These are phyloP conservation scores for Reticulitermes speratus DNA, from an alignment of 1,140 invertebrate species.

Conservation along the genomic window DNA sequence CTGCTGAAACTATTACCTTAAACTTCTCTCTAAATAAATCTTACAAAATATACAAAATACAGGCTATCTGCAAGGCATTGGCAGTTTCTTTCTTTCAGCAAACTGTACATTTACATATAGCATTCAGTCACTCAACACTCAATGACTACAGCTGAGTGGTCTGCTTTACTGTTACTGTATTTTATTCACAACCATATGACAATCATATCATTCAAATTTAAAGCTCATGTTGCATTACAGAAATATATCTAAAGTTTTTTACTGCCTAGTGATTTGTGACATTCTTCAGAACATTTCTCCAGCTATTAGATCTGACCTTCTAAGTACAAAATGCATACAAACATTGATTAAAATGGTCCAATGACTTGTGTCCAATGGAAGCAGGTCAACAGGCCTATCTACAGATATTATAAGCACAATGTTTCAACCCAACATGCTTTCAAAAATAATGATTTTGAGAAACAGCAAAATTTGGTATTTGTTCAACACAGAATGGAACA, in stretches of 20 bases:
- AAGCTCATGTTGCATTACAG: not conserved
- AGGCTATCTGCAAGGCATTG: not conserved
- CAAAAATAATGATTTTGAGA: constrained; percentile 12
- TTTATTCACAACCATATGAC: not conserved
- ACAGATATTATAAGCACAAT: constrained; percentile 2
- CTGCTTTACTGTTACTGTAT: not conserved
- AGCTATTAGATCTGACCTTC: too few relatives aligned
- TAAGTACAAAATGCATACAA: too few relatives aligned
- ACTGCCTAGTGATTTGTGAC: too few relatives aligned
- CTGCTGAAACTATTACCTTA: not conserved
- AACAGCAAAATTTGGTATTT: constrained; percentile 14
- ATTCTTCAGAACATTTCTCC: too few relatives aligned
- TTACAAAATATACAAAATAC: not conserved
- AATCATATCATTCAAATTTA: not conserved
- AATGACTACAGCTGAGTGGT: not conserved
- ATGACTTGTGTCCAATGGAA: not conserved
- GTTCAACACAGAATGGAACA: constrained; percentile 15
- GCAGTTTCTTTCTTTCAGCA: not conserved
- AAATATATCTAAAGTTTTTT: too few relatives aligned
- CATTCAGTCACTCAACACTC: not conserved
- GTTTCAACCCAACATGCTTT: constrained; percentile 2
- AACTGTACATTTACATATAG: constrained; percentile 7
- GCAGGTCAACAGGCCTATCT: not conserved
- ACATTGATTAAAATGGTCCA: not conserved
- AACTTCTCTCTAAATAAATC: not conserved